Base-by-base conservation (phyloP, 2,888 invertebrate genomes). In the Nineta flava region DNA sequence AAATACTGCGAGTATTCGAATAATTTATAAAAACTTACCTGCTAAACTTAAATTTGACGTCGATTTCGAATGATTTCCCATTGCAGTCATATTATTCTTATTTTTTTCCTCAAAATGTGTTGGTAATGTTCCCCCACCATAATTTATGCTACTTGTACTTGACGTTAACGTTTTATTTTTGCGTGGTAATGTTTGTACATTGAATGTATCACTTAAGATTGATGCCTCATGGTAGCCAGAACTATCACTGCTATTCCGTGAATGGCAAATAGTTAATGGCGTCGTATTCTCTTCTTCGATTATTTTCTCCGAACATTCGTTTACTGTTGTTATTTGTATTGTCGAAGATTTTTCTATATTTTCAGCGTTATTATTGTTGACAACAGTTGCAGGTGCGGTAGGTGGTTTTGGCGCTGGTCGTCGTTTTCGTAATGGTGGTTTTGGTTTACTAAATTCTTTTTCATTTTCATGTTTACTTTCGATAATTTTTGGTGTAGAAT, bases 221-320 rank as follows among this genome's bases (percentile, higher is more conserved):
- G 80, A 80, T 1, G 81, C 76, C 60, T 82, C 82, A 61, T 82
- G 81, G 60, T 81, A 81, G 1, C 81, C 82, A 51, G 79, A 80
- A 57, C 81, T 82, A 61, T 82, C 82, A 53, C 81, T 81, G 63
- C 80, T 81, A 59, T 81, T 81, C 54, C 82, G 69, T 41, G 81
- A 81, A 69, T 82, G 81, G 58, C 74, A 75, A 53, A 76, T 75
- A 41, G 74, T 65, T 58, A 77, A 59, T 52, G 64, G 62, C 47
- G 61, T 62, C 17, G 50, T 48, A 16, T 50, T 52, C 31, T 42
- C 50, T 50, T 38, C 59, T 3, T 26, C 26, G 26, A 26, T 26
- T 26, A 26, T 26, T 26, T 26, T 26, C 26, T 26, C 26, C 7
- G 26, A 5, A 26, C 26, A 26, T 26, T 26, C 26, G 7, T 26